A percentile compares a stretch with the other conserved stretches of the same genome.
phyloP scores from a whole-genome alignment of 2,797 vertebrate species.

The Lophotriccus pileatus region DNA sequence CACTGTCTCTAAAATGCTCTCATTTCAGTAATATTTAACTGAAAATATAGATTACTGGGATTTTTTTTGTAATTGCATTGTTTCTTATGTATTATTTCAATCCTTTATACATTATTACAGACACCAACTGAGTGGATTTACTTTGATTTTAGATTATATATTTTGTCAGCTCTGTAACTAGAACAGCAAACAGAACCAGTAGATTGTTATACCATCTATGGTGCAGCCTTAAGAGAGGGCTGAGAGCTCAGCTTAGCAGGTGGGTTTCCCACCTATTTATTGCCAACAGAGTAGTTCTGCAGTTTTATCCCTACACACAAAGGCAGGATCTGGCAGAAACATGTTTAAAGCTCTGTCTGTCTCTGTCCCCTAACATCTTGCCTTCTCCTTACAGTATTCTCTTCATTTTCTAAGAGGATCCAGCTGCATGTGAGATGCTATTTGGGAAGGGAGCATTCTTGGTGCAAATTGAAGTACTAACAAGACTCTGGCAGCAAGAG shows the following conservation, averaged over 20 bases:
- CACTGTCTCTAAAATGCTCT: neutral
- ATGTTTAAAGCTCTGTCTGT: neutral
- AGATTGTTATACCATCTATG: neutral
- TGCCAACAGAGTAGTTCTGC: neutral
- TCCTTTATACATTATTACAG: neutral
- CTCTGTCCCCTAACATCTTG: neutral
- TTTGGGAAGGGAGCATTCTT: neutral
- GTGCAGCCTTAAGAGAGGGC: neutral
- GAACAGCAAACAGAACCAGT: neutral
- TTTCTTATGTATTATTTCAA: neutral
- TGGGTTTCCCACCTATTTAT: conserved; percentile 53
- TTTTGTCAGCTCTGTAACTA: neutral
- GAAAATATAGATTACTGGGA: neutral
- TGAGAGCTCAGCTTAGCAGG: conserved; percentile 1
- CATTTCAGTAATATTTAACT: neutral
- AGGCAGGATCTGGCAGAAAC: neutral
- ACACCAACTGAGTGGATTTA: neutral
- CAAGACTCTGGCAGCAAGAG: neutral
- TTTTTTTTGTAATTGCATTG: neutral
- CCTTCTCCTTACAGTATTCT: neutral
- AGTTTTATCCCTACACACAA: neutral
- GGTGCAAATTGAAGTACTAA: neutral
- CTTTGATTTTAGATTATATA: neutral
- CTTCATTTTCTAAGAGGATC: neutral
- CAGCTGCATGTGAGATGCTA: neutral